phyloP scores from a whole-genome alignment of 2,113 vertebrate genomes.

The Martes martes region DNA sequence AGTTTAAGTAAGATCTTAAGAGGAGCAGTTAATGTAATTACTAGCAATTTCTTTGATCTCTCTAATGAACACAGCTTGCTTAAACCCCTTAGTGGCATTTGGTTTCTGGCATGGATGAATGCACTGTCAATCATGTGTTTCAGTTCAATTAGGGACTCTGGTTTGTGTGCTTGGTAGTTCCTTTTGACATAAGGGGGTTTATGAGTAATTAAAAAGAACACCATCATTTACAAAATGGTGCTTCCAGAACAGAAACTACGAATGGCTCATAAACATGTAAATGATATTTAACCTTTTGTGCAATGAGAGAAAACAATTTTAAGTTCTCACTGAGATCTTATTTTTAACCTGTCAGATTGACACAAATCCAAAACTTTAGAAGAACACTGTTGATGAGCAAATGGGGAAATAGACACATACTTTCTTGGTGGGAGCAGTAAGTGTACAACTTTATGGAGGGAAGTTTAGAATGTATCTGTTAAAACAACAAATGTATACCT shows the following conservation, averaged over 20 bases:
- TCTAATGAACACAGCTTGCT: slow-evolving; percentile 17
- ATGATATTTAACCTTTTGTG: not conserved
- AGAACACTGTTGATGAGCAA: not conserved
- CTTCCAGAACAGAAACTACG: not conserved
- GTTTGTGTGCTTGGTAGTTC: slow-evolving; percentile 19
- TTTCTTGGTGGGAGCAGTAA: not conserved
- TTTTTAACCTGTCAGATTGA: not conserved
- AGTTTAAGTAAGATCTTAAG: slow-evolving; percentile 29
- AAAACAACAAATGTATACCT: not conserved
- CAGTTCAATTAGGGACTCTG: not conserved
- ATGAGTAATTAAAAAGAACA: slow-evolving; percentile 27
- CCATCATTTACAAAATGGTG: slow-evolving; percentile 2
- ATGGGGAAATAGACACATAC: not conserved
- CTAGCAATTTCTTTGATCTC: slow-evolving; percentile 22
- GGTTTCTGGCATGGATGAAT: slow-evolving; percentile 26
- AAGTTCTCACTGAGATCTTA: not conserved
- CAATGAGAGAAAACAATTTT: not conserved
- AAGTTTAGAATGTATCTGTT: not conserved
- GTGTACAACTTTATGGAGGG: not conserved
- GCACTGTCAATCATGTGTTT: not conserved
- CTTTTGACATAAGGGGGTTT: not conserved
- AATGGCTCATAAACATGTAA: not conserved
- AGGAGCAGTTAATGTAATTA: slow-evolving; percentile 24
- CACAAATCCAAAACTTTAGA: not conserved
- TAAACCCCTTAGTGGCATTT: slow-evolving; percentile 41